phyloP scores from a whole-genome alignment of 2,888 invertebrate species.

The Octodonta nipae region DNA sequence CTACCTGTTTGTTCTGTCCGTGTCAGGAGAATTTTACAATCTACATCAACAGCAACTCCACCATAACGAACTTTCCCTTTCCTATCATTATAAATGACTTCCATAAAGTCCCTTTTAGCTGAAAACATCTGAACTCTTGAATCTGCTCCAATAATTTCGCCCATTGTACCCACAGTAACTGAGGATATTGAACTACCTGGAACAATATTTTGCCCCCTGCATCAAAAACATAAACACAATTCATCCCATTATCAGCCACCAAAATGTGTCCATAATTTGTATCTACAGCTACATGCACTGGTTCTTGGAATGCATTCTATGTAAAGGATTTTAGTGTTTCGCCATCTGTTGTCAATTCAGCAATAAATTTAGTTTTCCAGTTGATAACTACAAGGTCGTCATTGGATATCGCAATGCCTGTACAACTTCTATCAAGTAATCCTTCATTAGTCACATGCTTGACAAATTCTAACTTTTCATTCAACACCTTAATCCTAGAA shows the following conservation, averaged over 20 bases:
- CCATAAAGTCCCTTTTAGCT: conserved; percentile 55
- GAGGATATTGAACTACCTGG: conserved; percentile 47
- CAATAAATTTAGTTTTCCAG: conserved; percentile 71
- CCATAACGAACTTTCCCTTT: conserved; percentile 71
- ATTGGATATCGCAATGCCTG: conserved; percentile 60
- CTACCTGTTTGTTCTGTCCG: conserved; percentile 56
- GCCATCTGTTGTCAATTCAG: conserved; percentile 52
- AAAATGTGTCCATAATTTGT: conserved; percentile 60
- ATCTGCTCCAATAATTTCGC: conserved; percentile 69
- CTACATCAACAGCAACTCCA: conserved; percentile 56
- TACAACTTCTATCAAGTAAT: conserved; percentile 69
- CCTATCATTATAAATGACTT: no score
- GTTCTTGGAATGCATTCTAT: conserved; percentile 59
- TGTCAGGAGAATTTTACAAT: conserved; percentile 57
- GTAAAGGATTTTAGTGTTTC: conserved; percentile 43
- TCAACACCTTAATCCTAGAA: conserved; percentile 66
- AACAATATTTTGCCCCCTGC: conserved; percentile 60
- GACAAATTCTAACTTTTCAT: conserved; percentile 56
- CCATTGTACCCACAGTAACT: conserved; percentile 60
- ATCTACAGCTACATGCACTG: conserved; percentile 74
- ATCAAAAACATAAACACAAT: conserved; percentile 73
- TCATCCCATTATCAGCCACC: conserved; percentile 75
- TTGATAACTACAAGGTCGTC: conserved; percentile 69
- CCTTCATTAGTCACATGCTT: conserved; percentile 67
- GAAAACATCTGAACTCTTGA: conserved; percentile 66